phyloP scores from a whole-genome alignment of 2,797 vertebrate species.

The Rhabdomys pumilio region DNA sequence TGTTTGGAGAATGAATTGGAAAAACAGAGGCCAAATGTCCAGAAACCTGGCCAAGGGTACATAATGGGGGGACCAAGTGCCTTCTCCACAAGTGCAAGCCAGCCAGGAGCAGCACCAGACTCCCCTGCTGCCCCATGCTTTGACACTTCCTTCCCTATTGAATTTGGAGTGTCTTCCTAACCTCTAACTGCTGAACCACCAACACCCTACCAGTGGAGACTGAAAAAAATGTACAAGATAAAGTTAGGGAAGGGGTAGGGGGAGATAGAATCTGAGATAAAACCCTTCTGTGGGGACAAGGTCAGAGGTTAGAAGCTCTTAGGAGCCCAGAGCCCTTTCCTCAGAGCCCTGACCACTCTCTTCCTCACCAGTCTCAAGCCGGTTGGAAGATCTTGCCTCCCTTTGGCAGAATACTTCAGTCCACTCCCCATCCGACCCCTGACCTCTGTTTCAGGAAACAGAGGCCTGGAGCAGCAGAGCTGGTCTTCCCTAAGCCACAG shows the following conservation, averaged over 20 bases:
- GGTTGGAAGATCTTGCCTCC: background rate
- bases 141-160: background rate
- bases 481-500: background rate
- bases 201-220: background rate
- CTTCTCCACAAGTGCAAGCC: background rate
- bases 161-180: conserved; percentile 31
- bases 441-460: conserved; percentile 47
- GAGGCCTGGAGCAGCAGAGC: conserved; percentile 12
- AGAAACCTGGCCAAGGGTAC: background rate
- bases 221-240: background rate
- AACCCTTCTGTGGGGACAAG: background rate
- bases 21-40: conserved; percentile 53
- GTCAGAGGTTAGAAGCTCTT: background rate
- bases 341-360: background rate
- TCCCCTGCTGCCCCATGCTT: background rate
- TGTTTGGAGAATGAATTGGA: conserved; percentile 35
- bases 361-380: background rate
- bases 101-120: background rate
- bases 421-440: background rate
- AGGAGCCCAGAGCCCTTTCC: background rate
- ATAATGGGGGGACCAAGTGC: background rate
- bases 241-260: background rate
- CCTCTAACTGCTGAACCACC: conserved; percentile 25
- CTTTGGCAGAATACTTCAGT: background rate
- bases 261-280: background rate